These are phyloP conservation scores for Meriones psammophilus DNA, from an alignment of 2,797 vertebrate species.

Conservation along the genomic window DNA sequence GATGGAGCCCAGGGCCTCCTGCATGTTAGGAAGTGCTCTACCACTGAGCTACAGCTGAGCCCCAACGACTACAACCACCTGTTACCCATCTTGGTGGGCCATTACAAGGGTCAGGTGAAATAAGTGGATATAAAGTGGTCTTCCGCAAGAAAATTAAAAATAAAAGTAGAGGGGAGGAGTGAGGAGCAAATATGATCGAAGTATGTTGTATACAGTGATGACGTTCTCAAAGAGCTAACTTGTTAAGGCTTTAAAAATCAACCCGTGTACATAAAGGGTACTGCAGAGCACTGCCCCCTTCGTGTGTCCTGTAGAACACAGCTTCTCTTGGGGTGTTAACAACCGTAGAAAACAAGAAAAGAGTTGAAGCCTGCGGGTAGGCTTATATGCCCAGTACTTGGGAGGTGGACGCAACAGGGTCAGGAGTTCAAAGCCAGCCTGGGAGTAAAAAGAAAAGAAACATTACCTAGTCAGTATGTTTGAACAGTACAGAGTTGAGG, in stretches of 20 bases:
- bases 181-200: neutral
- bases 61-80: neutral
- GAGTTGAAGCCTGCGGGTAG: neutral
- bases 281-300: neutral
- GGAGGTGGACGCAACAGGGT: neutral
- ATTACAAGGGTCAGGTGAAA: neutral
- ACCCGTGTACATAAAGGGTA: neutral
- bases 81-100: neutral
- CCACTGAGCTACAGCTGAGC: neutral
- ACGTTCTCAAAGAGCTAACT: neutral
- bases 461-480: neutral
- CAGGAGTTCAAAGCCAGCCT: neutral
- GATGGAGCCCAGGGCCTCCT: neutral
- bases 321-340: conserved; percentile 31
- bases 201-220: neutral
- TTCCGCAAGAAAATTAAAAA: neutral
- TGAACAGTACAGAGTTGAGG: neutral
- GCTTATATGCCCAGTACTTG: neutral
- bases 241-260: neutral
- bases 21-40: neutral
- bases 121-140: neutral
- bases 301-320: neutral
- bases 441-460: neutral
- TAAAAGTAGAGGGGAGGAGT: neutral
- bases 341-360: neutral